Base-by-base conservation (phyloP, 2,888 invertebrate genomes). In the Miltochrista miniata region DNA sequence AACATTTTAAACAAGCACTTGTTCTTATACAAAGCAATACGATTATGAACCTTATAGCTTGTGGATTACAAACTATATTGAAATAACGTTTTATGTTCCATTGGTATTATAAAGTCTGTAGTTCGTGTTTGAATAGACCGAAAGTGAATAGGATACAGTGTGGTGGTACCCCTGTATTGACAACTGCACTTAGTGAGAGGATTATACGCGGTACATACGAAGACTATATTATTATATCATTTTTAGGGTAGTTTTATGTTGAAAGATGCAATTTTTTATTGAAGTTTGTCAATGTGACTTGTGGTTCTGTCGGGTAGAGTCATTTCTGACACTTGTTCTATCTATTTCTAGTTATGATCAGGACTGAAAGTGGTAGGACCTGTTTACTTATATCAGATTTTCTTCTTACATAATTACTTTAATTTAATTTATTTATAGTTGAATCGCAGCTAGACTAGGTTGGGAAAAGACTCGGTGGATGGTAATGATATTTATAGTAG, bases 181-280 rank as follows among this genome's bases (percentile, higher is more conserved):
- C 87, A 85, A 87, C 87, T 83, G 83, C 83, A 81, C 85, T 86
- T 81, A 76, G 77, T 68, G 68, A 72, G 77, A 72, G 85, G 86
- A 87, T 89, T 88, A 87, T 68, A 68, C 72, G 67, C 73, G 52
- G 48, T 66, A 64, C 68, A 70, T 71, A 72, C 72, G 72, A 66
- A 66, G 63, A 72, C n/a, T 36, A 14, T 36, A 14, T 63, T 51
- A 64, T 45, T 68, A 69, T 68, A 64, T 63, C 69, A 68, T 69
- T 64, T 59, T 48, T 50, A 46, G 64, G 62, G 75, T 46, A 68
- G 63, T 47, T 52, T 76, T 69, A 82, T 83, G 69, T 64, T 42
- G 8, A 31, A 31, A 31, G 11, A 24, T 24, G 18, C 18, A 24
- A 24, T 24, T n/a, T n/a, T n/a, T n/a, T n/a, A n/a, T n/a, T n/a